Conservation (phyloP, 1,140 invertebrate genomes). For the Cardiocondyla obscurior region DNA sequence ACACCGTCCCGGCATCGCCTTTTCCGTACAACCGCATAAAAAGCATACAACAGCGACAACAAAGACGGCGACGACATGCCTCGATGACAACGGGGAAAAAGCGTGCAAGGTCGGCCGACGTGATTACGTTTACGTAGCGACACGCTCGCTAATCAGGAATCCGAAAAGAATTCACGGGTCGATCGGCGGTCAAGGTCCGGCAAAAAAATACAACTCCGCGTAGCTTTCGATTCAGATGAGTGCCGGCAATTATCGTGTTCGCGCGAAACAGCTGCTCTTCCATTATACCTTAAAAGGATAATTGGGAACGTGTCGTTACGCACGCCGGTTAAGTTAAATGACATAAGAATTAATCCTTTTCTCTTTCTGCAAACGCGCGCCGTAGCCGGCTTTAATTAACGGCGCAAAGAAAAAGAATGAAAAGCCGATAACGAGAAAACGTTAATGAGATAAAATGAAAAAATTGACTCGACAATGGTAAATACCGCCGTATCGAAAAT, state of each 20-base stretch:
- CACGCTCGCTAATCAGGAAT: conserved; percentile 6
- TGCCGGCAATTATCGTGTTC: not conserved
- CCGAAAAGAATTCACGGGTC: too few species aligned
- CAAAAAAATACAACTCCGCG: conserved; percentile 7
- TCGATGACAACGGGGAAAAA: conserved; percentile 31
- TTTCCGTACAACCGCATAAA: conserved; percentile 63
- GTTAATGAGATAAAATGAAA: not conserved
- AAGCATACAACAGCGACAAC: conserved; percentile 51
- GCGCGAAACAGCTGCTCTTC: not conserved
- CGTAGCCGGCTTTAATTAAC: not conserved
- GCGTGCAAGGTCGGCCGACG: not conserved
- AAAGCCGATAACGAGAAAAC: not conserved
- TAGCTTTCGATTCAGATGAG: not conserved
- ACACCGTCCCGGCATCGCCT: conserved; percentile 67
- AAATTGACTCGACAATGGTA: too few species aligned
- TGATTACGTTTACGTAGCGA: not conserved
- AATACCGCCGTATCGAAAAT: not conserved
- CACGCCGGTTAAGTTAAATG: conserved; percentile 2
- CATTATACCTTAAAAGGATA: conserved; percentile 18
- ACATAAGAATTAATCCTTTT: conserved; percentile 1
- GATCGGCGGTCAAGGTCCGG: not conserved
- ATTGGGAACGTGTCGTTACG: not conserved
- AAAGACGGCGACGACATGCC: conserved; percentile 25
- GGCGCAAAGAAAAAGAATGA: not conserved
- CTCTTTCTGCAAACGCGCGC: not conserved